Base-by-base conservation (phyloP, 2,797 vertebrate genomes). In the Clarias pachynema region DNA sequence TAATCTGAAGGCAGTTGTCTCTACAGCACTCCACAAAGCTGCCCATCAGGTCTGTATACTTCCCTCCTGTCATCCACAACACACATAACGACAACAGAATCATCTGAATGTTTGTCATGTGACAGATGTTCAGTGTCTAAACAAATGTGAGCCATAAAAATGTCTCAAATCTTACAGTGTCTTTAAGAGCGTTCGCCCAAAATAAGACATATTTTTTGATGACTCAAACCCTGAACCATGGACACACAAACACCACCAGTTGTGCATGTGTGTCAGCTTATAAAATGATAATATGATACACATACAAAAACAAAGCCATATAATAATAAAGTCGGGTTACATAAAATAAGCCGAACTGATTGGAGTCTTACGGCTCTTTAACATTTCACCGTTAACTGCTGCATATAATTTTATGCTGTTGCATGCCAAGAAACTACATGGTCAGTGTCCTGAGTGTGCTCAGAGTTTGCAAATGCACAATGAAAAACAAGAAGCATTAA, bases 191-290 rank as follows among this genome's bases (percentile, higher is more conserved):
- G n/a, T 66, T 66, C 44, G 6, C 56, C 34, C 26, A 34, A 37
- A 34, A 57, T 57, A 63, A 79, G 59, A 79, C 24, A 37, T 60
- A 63, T 44, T 59, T 59, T 57, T 59, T 59, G 26, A 59, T 77
- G 73, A 65, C 24, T 80, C 60, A 80, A 62, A 79, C 77, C 77
- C 34, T 79, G 77, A 14, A 79, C 34, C 9, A 56, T 75, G 26
- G 26, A 12, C 49, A 77, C 49, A 56, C 3, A 74, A 56, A 56
- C 44, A 74, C 53, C 9, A 24, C 18, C 74, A 59, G 53, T 29
- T 77, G 56, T 29, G 59, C 53, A 77, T 22, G 49, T 1, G 0
- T 53, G 72, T 15, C 70, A 73, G 15, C 16, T 26, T 26, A 6
- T 74, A 74, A 74, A 53, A 53, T 18, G n/a, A 29, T 74, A 53